phyloP scores from a whole-genome alignment of 2,888 invertebrate genomes.

The Lingula anatina region DNA sequence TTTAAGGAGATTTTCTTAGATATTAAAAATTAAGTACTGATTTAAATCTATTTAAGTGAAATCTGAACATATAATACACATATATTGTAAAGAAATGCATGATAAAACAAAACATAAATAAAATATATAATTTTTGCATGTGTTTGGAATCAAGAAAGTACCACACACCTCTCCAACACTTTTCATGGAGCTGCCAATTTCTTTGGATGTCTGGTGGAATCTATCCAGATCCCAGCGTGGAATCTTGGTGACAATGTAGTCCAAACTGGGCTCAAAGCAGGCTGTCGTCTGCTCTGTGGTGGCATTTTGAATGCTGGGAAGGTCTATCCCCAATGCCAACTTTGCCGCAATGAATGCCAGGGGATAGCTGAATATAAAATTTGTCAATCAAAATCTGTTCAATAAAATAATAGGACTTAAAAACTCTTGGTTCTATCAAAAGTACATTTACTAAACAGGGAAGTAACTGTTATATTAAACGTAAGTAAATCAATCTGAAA shows the following conservation, averaged over 20 bases:
- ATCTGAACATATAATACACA: too few species aligned
- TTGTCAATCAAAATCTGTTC: background rate
- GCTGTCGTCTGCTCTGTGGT: conserved; percentile 39
- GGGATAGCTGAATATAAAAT: conserved; percentile 27
- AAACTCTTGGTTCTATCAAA: too few species aligned
- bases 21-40: too few species aligned
- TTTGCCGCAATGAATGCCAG: conserved; percentile 47
- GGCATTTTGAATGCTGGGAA: conserved; percentile 34
- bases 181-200: conserved; percentile 45
- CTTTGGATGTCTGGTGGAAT: conserved; percentile 30
- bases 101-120: too few species aligned
- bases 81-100: too few species aligned
- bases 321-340: conserved; percentile 31
- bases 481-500: too few species aligned
- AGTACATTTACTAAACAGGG: too few species aligned
- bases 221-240: conserved; percentile 46
- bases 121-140: too few species aligned
- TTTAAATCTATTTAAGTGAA: too few species aligned
- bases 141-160: too few species aligned
- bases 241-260: conserved; percentile 45
- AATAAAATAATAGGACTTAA: background rate
- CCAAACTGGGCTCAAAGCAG: conserved; percentile 45
- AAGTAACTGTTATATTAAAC: too few species aligned
- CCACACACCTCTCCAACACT: conserved; percentile 41
- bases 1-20: too few species aligned